Evolutionary conservation across 2,888 invertebrate species (phyloP), one percentile per base, ranked within the genome.

Genomic region (Oscheius onirici): DNA sequence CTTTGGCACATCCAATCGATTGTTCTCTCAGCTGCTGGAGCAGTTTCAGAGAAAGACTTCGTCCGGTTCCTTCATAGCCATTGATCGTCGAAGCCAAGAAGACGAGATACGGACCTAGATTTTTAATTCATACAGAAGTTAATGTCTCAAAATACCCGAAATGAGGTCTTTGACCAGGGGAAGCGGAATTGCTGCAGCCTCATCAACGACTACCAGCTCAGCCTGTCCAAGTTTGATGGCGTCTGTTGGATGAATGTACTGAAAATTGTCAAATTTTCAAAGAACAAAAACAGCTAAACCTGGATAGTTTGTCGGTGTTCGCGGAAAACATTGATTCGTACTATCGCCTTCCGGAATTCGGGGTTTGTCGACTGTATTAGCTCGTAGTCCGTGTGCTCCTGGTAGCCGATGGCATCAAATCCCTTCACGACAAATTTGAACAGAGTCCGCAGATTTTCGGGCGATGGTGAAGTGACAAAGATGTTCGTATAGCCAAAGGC

Each of bases 171-270:
- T 93, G 0, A 99, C 96, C 83, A 94, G 92, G 0, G 94, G 93
- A 71, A 99, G 90, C 0, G 99, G 99, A 81, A 99, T 99, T 8
- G 99, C 99, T 0, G 99, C 99, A 1, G 99, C 99, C 89, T 99
- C 99, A 89, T 99, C 99, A 71, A 99, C 96, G 0, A 99, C 92
- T 41, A 99, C 91, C 49, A 99, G 89, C 89, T 99, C 97, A 0
- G 97, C 96, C 76, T 96, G 95, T 10, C 94, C 92, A 41, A 99
- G 90, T 74, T 94, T 92, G 71, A 93, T 92, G 57, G 93, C 92
- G 89, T 97, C 96, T 51, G 92, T 92, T 0, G 99, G 97, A 74
- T 94, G 93, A 87, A 99, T 95, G 89, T 99, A 99, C 92, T 97
- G 89, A 24, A 63, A 61, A 57, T 10, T n/a, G n/a, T 17, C 2